Base-by-base conservation (phyloP, 2,113 vertebrate species). In the Pandion haliaetus region DNA sequence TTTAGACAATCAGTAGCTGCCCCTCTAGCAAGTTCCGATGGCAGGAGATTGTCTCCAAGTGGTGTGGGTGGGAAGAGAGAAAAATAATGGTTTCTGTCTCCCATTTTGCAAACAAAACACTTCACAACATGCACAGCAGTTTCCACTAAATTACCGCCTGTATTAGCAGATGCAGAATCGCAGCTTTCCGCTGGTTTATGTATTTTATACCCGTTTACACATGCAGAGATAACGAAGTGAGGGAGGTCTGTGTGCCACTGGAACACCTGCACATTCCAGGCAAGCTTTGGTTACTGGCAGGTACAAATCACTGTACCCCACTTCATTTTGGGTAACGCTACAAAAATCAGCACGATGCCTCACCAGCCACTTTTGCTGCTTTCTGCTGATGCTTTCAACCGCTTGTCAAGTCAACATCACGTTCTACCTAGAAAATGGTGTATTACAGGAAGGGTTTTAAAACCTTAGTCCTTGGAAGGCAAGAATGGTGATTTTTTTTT, bases 221-320 rank as follows among this genome's bases (percentile, higher is more conserved):
- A 20, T 1, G 36, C 62, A 4, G 42, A 4, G 63, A 0, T 3
- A 18, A 17, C 7, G 4, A 12, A 4, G 32, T 0, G 21, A 49
- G 38, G 31, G 21, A 50, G 59, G 10, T 26, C 16, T 4, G 47
- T 6, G 76, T 8, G 61, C 66, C 0, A 1, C 34, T 1, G 18
- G 55, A 40, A 44, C 47, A 38, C 40, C 66, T 10, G 45, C 52
- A 10, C 2, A 3, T 6, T 50, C 73, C 2, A 14, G 20, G 79
- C 50, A 14, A 14, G 36, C 23, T 6, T 32, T 6, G 74, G 44
- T 10, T 21, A 34, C 1, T 2, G 29, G 58, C 36, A 12, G n/a
- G 25, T 8, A 12, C 47, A 28, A 6, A 20, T 3, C 26, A 1
- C 38, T 1, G 14, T 3, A 6, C 36, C 6, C 10, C 5, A 0